Evolutionary conservation across 2,113 vertebrate genomes (phyloP).

Genomic region (Chionodraco myersi): DNA sequence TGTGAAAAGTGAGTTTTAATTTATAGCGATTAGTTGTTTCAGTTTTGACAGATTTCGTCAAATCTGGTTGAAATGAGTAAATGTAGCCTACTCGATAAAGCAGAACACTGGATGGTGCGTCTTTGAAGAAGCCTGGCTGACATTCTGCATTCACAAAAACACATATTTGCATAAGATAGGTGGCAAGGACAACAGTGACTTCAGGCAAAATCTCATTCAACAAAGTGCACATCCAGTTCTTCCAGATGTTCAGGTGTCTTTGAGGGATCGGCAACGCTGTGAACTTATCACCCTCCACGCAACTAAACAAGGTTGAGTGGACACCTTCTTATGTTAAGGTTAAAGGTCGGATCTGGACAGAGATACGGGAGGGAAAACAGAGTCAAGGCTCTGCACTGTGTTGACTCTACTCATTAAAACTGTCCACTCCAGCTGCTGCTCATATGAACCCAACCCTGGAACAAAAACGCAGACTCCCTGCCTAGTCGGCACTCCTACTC

Average conservation of each 20-base stretch:
- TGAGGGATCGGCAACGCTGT: conserved; percentile 17
- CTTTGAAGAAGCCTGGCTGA: conserved; percentile 89
- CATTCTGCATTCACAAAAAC: conserved; percentile 83
- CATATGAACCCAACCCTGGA: conserved; percentile 37
- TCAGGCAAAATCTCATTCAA: conserved; percentile 22
- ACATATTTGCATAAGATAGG: conserved; percentile 38
- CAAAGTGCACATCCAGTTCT: conserved; percentile 29
- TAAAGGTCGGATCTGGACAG: conserved; percentile 52
- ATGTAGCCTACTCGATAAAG: too few species aligned
- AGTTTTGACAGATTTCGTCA: not conserved
- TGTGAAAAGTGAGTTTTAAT: not conserved
- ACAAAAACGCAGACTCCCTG: conserved; percentile 47
- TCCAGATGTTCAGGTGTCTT: conserved; percentile 26
- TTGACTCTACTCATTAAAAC: conserved; percentile 59
- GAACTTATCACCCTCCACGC: conserved; percentile 55
- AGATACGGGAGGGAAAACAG: conserved; percentile 46
- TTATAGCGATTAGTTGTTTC: not conserved
- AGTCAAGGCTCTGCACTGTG: conserved; percentile 43
- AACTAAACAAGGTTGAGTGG: conserved; percentile 29
- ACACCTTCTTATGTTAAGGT: conserved; percentile 49
- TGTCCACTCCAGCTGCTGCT: conserved; percentile 21
- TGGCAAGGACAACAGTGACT: conserved; percentile 21
- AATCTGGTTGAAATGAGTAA: not conserved
- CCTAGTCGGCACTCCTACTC: conserved; percentile 58
- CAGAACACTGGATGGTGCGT: conserved; percentile 58